phyloP scores from a whole-genome alignment of 2,113 vertebrate species.

The Meles meles region DNA sequence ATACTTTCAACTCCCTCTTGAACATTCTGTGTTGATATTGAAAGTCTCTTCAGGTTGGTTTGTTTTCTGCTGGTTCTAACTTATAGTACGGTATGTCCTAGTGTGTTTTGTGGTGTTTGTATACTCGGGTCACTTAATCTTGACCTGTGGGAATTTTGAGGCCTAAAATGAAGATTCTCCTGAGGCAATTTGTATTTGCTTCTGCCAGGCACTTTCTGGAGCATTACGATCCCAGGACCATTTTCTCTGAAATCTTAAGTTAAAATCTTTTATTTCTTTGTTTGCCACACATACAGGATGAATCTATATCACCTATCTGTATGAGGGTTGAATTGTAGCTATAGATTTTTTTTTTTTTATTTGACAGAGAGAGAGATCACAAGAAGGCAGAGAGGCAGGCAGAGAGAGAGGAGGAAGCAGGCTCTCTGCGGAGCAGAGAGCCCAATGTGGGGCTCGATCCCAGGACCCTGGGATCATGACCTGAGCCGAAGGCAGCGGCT shows the following conservation, averaged over 20 bases:
- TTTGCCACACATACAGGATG: not conserved
- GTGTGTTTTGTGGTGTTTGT: not conserved
- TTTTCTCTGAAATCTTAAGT: not conserved
- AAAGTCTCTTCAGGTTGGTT: not conserved
- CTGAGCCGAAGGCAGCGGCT: too few species aligned
- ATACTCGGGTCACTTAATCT: not conserved
- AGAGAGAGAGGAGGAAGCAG: too few species aligned
- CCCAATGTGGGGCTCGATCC: too few species aligned
- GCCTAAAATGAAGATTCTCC: not conserved
- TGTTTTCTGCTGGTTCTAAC: not conserved
- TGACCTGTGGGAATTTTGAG: not conserved
- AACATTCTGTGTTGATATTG: not conserved
- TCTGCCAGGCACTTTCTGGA: not conserved
- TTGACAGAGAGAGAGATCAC: too few species aligned
- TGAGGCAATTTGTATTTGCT: not conserved
- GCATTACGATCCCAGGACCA: not conserved
- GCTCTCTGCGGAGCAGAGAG: too few species aligned
- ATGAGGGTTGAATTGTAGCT: not conserved
- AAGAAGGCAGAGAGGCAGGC: too few species aligned
- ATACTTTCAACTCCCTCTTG: not conserved
- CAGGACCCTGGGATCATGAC: too few species aligned
- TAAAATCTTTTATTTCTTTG: not conserved
- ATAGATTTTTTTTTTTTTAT: too few species aligned
- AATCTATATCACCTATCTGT: not conserved
- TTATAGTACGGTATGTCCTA: not conserved